Conservation (phyloP, 2,113 vertebrate species). For the Anser cygnoides region DNA sequence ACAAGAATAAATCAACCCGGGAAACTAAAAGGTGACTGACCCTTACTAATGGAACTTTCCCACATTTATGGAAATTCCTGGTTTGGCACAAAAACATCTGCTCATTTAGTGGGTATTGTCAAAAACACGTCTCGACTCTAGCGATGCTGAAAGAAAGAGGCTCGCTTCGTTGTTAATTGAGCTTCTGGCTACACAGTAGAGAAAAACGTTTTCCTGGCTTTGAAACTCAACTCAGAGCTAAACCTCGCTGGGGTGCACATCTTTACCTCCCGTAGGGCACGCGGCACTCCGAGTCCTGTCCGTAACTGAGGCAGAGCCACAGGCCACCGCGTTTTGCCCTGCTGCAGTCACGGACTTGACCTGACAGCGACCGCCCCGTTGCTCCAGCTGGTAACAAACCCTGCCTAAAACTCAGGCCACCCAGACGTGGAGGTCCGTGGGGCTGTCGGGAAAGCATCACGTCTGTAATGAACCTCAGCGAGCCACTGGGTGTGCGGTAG, state of each 20-base stretch:
- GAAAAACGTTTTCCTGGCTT: background rate
- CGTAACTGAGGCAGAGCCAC: fast-evolving
- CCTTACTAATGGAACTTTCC: background rate
- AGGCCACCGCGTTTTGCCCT: background rate
- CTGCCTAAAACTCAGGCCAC: background rate
- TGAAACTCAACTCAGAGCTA: background rate
- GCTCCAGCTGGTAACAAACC: background rate
- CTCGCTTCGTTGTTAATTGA: background rate
- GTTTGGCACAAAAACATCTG: background rate
- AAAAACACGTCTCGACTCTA: background rate
- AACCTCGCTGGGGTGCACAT: background rate
- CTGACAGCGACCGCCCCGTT: fast-evolving
- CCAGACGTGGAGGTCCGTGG: background rate
- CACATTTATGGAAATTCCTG: conserved; percentile 4
- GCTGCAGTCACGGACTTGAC: background rate
- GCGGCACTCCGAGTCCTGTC: fast-evolving
- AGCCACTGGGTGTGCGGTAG: fast-evolving
- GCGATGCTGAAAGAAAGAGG: background rate
- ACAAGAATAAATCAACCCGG: background rate
- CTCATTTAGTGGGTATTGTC: background rate
- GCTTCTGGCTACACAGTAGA: background rate
- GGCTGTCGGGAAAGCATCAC: background rate
- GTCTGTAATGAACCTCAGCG: fast-evolving
- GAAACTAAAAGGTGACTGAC: background rate
- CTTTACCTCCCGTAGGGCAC: fast-evolving